Evolutionary conservation across 2,888 invertebrate species (phyloP), one percentile per base, ranked within the genome.

Genomic region (Temnothorax ravouxi): DNA sequence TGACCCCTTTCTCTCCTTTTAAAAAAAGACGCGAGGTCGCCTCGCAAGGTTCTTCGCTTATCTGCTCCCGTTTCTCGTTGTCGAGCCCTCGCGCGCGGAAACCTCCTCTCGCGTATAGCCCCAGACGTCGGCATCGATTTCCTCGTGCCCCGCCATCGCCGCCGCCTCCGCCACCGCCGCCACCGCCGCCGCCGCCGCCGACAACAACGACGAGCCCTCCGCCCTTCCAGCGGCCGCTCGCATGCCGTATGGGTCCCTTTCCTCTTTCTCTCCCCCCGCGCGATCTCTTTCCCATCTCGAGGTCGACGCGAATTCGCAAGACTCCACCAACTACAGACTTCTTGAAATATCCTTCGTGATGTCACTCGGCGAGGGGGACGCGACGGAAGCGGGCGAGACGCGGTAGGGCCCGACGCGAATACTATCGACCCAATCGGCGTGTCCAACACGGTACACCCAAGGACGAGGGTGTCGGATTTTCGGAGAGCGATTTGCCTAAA

Each of bases 51-150:
- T 52, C 52, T 34, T n/a, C 15, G 52, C n/a, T 52, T 34, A n/a
- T 69, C 52, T n/a, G 50, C 56, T 56, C 72, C 34, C 34, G 29
- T 75, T 44, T 29, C 29, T 54, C 41, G 18, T n/a, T 1, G 25
- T 1, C 25, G 62, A 64, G 64, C 38, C 64, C 41, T 38, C n/a
- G 34, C 34, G 54, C 38, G 21, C 9, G 50, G 76, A 66, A 25
- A 54, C 56, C 56, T 79, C 69, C 84, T 87, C 81, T 86, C 88
- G 84, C 88, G 84, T 82, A 56, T 82, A 56, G 83, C 67, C 77
- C 86, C 91, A 92, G 92, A 92, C 92, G 91, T 87, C 89, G 89
- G 90, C 92, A 92, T 92, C 91, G 92, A 92, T 92, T 92, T 92
- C 92, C 91, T 92, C 90, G 90, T 87, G 54, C 76, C 89, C 87